Conservation (phyloP, 2,797 vertebrate species). For the Phataginus tricuspis region DNA sequence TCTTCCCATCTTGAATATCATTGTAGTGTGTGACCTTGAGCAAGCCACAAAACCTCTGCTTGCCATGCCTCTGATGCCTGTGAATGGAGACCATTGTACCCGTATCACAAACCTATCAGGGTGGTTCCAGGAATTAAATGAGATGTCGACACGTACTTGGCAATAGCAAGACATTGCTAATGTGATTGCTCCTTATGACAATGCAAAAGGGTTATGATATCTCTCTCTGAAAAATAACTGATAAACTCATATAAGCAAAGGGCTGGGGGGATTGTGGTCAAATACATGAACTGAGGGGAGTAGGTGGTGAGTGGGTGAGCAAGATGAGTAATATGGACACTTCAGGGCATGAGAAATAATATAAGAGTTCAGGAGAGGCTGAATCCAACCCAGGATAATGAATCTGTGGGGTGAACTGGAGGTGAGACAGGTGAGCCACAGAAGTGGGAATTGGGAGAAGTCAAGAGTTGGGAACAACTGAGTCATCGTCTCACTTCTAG, state of each 20-base stretch:
- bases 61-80: neutral
- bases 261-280: constrained; percentile 46
- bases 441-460: constrained; percentile 30
- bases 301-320: constrained; percentile 64
- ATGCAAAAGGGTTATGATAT: constrained; percentile 9
- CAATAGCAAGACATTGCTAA: constrained; percentile 21
- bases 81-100: neutral
- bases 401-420: constrained; percentile 54
- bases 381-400: constrained; percentile 51
- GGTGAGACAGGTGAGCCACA: constrained; percentile 66
- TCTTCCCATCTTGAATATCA: neutral
- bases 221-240: constrained; percentile 55
- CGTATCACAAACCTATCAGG: neutral
- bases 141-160: constrained; percentile 28
- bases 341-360: constrained; percentile 1
- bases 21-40: neutral
- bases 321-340: constrained; percentile 51
- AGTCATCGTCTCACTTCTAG: constrained; percentile 39
- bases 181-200: constrained; percentile 44
- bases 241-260: constrained; percentile 47
- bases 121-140: constrained; percentile 17
- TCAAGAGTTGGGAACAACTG: constrained; percentile 44
- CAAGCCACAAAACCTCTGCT: neutral
- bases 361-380: constrained; percentile 49
- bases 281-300: constrained; percentile 48